Evolutionary conservation across 2,797 vertebrate species (phyloP).

Genomic region (Lithobates sylvaticus): DNA sequence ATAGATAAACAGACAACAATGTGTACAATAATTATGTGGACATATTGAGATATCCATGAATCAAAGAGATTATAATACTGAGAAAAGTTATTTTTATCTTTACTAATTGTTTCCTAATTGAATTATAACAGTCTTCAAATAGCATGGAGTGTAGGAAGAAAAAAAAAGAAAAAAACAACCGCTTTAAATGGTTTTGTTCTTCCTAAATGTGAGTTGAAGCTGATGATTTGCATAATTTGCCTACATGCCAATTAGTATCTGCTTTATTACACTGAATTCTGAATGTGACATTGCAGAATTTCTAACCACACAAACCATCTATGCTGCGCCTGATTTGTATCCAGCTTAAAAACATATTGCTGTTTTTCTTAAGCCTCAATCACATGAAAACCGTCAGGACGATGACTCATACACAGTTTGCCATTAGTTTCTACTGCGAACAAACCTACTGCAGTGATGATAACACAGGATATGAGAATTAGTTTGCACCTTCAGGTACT

Average conservation of each 20-base stretch:
- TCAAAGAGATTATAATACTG: neutral
- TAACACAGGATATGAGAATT: conserved; percentile 33
- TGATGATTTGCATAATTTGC: conserved; percentile 20
- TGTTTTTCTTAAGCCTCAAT: conserved; percentile 20
- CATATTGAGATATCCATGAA: neutral
- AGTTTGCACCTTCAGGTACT: conserved; percentile 36
- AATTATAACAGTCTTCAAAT: conserved; percentile 19
- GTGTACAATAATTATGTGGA: conserved; percentile 5
- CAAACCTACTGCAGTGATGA: conserved; percentile 32
- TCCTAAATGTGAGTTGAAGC: conserved; percentile 23
- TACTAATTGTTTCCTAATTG: conserved; percentile 41
- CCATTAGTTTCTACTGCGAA: conserved; percentile 45
- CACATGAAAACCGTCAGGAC: conserved; percentile 21
- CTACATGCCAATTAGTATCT: conserved; percentile 39
- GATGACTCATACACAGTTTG: conserved; percentile 43
- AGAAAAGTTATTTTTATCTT: conserved; percentile 26
- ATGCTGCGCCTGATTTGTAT: conserved; percentile 9
- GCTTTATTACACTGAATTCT: conserved; percentile 34
- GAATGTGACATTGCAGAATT: conserved; percentile 8
- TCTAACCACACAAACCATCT: neutral
- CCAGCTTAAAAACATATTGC: conserved; percentile 1
- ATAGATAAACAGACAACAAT: conserved; percentile 4
- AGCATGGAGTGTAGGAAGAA: neutral
- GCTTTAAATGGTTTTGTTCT: conserved; percentile 26
- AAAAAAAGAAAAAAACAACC: neutral